These are phyloP conservation scores for Ylistrum balloti DNA, from an alignment of 1,140 invertebrate genomes.

Conservation along the genomic window DNA sequence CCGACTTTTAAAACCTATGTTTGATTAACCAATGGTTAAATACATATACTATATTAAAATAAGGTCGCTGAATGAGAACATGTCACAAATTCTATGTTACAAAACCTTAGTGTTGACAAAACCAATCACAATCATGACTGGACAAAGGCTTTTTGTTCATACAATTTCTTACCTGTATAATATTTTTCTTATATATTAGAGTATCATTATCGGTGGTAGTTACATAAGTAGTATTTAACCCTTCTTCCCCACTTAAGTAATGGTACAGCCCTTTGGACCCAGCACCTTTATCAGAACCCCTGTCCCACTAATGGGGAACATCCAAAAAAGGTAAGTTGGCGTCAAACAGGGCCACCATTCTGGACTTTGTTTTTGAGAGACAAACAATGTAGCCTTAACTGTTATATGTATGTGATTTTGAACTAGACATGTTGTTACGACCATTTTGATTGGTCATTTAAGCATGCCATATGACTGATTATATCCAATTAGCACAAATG, in stretches of 20 bases:
- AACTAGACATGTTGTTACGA: conserved; percentile 20
- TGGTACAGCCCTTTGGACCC: neutral
- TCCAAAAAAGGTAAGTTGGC: neutral
- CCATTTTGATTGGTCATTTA: conserved; percentile 20
- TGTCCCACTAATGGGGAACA: neutral
- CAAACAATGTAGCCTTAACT: conserved; percentile 33
- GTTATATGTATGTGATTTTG: conserved; percentile 37
- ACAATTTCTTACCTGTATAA: conserved; percentile 29
- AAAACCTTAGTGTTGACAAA: neutral
- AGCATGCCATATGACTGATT: conserved; percentile 33
- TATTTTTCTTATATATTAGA: conserved; percentile 40
- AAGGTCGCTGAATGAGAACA: neutral
- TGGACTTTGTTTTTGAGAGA: conserved; percentile 26
- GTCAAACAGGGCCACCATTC: conserved; percentile 5
- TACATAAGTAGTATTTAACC: conserved; percentile 36
- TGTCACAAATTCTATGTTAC: conserved; percentile 22
- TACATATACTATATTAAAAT: neutral
- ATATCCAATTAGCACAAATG: conserved; percentile 21
- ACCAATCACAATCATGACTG: neutral
- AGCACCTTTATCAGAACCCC: neutral
- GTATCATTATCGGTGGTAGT: conserved; percentile 38
- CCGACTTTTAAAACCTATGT: too few species aligned
- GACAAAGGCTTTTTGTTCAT: conserved; percentile 38
- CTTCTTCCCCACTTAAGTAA: conserved; percentile 19
- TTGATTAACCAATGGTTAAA: too few species aligned